These are phyloP conservation scores for Entomobrya multifasciata DNA, from an alignment of 2,888 invertebrate genomes.

Conservation along the genomic window DNA sequence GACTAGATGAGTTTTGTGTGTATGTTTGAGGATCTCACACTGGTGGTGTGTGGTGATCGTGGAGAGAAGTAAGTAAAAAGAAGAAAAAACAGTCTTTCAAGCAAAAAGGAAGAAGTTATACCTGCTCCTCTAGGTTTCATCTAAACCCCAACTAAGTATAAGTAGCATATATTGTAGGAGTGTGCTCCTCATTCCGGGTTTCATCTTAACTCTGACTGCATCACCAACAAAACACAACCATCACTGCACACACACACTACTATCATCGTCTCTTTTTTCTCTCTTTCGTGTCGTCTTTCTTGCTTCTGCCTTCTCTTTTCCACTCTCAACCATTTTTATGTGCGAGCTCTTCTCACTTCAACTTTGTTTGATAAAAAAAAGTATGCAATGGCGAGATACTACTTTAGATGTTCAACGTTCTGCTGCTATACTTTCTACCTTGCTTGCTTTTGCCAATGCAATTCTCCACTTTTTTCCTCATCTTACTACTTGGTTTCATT, in stretches of 20 bases:
- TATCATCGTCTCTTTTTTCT: conserved; percentile 6
- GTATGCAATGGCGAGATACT: not conserved
- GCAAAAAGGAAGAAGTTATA: conserved; percentile 31
- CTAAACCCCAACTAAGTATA: conserved; percentile 38
- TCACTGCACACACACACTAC: conserved; percentile 21
- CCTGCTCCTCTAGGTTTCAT: not conserved
- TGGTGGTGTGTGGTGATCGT: conserved; percentile 8
- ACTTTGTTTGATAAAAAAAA: not conserved
- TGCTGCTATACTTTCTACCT: not conserved
- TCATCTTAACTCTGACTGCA: conserved; percentile 57
- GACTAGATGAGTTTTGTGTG: not conserved
- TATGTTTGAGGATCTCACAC: conserved; percentile 1
- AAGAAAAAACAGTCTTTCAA: conserved; percentile 17
- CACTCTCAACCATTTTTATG: conserved; percentile 25
- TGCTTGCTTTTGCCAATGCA: conserved; percentile 12
- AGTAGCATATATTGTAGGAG: conserved; percentile 53
- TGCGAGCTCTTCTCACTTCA: conserved; percentile 27
- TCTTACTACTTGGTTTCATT: not conserved
- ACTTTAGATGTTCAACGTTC: not conserved
- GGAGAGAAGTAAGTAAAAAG: conserved; percentile 19
- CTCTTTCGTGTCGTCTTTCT: not conserved
- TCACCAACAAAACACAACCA: conserved; percentile 12
- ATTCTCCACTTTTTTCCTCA: not conserved
- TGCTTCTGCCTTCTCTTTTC: conserved; percentile 8
- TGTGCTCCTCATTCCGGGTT: conserved; percentile 53